Evolutionary conservation across 53 echinoderm and acorn worm genomes (phyloP).

Genomic region (Temnopleurus reevesii): DNA sequence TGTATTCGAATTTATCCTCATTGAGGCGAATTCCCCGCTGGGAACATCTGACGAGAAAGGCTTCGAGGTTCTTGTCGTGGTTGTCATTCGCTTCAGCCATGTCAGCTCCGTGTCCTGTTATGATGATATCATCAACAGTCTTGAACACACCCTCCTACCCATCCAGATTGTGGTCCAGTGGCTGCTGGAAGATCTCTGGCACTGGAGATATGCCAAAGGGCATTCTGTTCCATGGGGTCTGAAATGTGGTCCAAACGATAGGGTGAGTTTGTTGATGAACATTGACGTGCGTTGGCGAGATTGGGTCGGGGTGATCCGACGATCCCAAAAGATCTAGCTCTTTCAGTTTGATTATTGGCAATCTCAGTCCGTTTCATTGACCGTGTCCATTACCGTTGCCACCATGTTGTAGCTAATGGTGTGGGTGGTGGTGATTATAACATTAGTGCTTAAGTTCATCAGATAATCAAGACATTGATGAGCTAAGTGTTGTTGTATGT

Average conservation of each 20-base stretch:
- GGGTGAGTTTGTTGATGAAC: constrained; percentile 53
- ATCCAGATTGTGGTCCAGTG: constrained; percentile 61
- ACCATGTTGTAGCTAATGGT: too few species aligned
- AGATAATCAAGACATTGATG: too few species aligned
- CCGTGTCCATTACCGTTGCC: too few species aligned
- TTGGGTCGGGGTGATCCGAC: too few species aligned
- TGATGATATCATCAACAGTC: constrained; percentile 59
- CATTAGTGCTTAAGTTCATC: too few species aligned
- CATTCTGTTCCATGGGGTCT: constrained; percentile 16
- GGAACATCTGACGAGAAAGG: constrained; percentile 29
- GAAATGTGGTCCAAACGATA: neutral
- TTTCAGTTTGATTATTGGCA: too few species aligned
- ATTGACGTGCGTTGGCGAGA: too few species aligned
- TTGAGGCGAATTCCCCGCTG: constrained; percentile 27
- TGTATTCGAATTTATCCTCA: constrained; percentile 53
- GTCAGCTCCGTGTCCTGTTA: constrained; percentile 42
- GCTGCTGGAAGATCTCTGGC: constrained; percentile 55
- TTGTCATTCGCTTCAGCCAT: constrained; percentile 45
- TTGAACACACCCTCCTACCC: constrained; percentile 50
- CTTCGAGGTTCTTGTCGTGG: constrained; percentile 55
- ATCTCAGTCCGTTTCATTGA: too few species aligned
- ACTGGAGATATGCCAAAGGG: constrained; percentile 62
- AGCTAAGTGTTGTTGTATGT: too few species aligned
- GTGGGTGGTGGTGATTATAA: too few species aligned
- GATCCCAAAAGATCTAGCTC: too few species aligned